Evolutionary conservation across 2,797 vertebrate genomes (phyloP).

Genomic region (Megaceryle alcyon): DNA sequence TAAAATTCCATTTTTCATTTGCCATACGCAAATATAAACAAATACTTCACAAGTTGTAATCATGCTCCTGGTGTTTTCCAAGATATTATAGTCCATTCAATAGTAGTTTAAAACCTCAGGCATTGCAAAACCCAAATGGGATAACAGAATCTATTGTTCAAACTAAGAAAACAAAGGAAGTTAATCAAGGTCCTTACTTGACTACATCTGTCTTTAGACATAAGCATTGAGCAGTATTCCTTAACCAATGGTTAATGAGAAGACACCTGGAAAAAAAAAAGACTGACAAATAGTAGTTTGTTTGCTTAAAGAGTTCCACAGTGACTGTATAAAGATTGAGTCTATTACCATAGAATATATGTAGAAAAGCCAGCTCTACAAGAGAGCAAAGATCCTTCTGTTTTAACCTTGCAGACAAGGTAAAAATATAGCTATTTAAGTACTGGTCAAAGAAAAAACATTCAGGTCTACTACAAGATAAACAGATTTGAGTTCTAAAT

Average conservation of each 20-base stretch:
- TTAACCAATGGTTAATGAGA: conserved; percentile 21
- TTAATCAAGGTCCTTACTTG: conserved; percentile 19
- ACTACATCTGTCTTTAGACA: conserved; percentile 1
- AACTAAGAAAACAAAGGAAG: conserved; percentile 40
- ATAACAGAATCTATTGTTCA: conserved; percentile 45
- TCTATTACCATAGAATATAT: background rate
- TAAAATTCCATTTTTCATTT: background rate
- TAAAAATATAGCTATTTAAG: background rate
- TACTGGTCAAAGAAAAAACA: background rate
- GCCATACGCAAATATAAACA: background rate
- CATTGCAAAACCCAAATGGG: conserved; percentile 2
- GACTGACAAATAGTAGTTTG: background rate
- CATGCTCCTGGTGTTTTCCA: conserved; percentile 30
- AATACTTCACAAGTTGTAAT: background rate
- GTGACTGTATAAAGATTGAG: background rate
- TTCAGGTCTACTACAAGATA: background rate
- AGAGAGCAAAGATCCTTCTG: background rate
- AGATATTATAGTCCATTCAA: conserved; percentile 11
- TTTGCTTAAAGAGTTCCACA: background rate
- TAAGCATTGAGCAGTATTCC: background rate
- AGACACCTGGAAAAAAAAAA: background rate
- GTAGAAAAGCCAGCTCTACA: background rate
- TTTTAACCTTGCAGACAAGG: background rate
- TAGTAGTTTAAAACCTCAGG: conserved; percentile 4
- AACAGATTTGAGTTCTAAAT: background rate